These are phyloP conservation scores for Chloromyia formosa DNA, from an alignment of 2,888 invertebrate genomes.

Conservation along the genomic window DNA sequence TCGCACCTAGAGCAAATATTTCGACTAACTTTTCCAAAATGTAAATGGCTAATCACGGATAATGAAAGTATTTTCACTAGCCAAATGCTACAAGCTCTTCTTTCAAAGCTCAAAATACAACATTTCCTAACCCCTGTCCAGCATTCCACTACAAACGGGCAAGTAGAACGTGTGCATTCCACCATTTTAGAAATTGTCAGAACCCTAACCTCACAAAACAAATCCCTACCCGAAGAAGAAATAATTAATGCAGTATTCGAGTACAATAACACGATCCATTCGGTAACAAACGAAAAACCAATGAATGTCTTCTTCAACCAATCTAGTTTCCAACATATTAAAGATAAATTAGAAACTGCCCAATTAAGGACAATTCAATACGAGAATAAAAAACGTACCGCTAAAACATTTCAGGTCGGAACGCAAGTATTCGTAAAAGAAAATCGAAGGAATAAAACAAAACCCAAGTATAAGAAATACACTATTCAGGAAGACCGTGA, in stretches of 20 bases:
- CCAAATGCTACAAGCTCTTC: background rate
- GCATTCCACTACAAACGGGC: background rate
- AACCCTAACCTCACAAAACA: background rate
- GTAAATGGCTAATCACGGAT: background rate
- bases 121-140: no score
- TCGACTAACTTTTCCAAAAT: conserved; percentile 3
- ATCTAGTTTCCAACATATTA: background rate
- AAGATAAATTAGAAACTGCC: background rate
- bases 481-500: conserved; percentile 1
- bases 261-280: conserved; percentile 19
- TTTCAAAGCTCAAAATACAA: no score
- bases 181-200: background rate
- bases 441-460: background rate
- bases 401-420: no score
- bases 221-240: background rate
- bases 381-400: no score
- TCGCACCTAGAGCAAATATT: background rate
- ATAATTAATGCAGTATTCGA: background rate
- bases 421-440: background rate
- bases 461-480: background rate
- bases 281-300: background rate
- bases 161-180: conserved; percentile 15
- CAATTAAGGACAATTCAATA: no score
- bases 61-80: conserved; percentile 10
- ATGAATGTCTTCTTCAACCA: background rate